Evolutionary conservation across 2,888 invertebrate species (phyloP).

Genomic region (Hypolimnas misippus): DNA sequence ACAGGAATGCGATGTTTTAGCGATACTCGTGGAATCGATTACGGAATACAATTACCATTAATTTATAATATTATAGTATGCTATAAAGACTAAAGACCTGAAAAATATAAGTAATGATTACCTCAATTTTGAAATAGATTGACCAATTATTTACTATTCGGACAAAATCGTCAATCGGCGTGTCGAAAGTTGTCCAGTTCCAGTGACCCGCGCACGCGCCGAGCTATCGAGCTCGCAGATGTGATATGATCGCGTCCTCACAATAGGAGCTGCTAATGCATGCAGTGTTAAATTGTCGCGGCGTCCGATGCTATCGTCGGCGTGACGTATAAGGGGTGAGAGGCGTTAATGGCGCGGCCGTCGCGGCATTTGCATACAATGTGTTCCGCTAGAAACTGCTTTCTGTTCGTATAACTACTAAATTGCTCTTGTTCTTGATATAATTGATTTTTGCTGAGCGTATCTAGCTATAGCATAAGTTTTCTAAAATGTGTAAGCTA

Average conservation of each 20-base stretch:
- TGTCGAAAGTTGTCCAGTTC: no score
- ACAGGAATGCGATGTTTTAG: neutral
- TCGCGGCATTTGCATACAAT: constrained; percentile 61
- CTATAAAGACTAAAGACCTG: no score
- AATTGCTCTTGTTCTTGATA: neutral
- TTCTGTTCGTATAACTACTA: neutral
- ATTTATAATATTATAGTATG: neutral
- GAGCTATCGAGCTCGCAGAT: no score
- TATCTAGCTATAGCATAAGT: no score
- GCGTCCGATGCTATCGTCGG: constrained; percentile 25
- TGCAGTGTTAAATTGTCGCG: constrained; percentile 16
- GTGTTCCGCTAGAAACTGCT: constrained; percentile 40
- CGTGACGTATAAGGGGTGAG: constrained; percentile 33
- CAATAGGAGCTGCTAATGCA: constrained; percentile 3
- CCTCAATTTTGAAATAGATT: no score
- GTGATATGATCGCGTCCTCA: constrained; percentile 8
- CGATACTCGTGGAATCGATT: neutral
- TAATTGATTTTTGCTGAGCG: neutral
- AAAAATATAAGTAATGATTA: no score
- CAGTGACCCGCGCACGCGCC: no score
- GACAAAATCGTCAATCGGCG: neutral
- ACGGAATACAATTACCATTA: neutral
- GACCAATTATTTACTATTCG: no score
- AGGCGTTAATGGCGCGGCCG: constrained; percentile 42
- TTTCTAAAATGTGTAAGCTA: no score